Conservation (phyloP, 2,888 invertebrate genomes). For the Smittia sp. region DNA sequence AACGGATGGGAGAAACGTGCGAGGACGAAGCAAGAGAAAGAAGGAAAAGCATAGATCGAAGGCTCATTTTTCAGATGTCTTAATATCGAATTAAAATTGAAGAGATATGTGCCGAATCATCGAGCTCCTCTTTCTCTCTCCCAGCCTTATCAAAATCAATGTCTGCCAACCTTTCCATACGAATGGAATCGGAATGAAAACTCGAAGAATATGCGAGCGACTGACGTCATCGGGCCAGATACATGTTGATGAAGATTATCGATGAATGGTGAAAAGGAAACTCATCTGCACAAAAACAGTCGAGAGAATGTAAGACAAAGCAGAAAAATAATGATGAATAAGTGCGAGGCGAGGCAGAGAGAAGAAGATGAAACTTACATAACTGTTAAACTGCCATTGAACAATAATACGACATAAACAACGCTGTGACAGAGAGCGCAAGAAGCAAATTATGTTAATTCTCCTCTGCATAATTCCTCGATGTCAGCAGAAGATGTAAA, state of each 20-base stretch:
- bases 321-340: constrained; percentile 15
- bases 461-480: constrained; percentile 25
- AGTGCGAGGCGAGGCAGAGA: background rate
- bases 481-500: constrained; percentile 41
- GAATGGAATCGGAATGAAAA: background rate
- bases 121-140: background rate
- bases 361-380: constrained; percentile 12
- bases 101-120: background rate
- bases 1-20: background rate
- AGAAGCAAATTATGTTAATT: constrained; percentile 41
- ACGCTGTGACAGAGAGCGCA: constrained; percentile 12
- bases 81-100: constrained; percentile 9
- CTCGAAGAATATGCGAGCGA: background rate
- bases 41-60: background rate
- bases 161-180: background rate
- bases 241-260: background rate
- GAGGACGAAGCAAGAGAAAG: background rate
- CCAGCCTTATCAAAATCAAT: background rate
- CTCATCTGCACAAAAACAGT: background rate
- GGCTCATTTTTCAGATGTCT: background rate
- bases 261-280: background rate
- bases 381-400: constrained; percentile 28
- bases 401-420: constrained; percentile 34
- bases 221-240: background rate
- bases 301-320: background rate